A percentile compares a stretch with the other conserved stretches of the same genome.
Evolutionary conservation across 2,797 vertebrate genomes (phyloP).

Genomic region (Salmo trutta): DNA sequence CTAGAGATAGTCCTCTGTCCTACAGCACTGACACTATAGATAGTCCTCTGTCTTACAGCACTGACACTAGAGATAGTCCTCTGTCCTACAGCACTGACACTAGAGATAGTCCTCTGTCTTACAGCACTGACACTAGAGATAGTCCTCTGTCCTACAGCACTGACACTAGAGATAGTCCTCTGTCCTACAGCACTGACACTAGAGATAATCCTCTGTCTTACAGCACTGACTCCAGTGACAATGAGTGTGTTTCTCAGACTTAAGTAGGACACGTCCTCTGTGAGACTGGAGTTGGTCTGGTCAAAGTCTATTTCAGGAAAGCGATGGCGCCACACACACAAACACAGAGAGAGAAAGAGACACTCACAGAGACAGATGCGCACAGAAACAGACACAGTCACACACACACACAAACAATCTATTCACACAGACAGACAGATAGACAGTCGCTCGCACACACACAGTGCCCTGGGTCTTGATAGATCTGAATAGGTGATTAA

Average conservation of each 20-base stretch:
- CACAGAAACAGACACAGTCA: too few species aligned
- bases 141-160: not conserved
- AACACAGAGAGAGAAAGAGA: too few species aligned
- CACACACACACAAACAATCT: not conserved
- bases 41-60: too few species aligned
- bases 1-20: too few species aligned
- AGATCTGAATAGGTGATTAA: not conserved
- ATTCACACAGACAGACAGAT: not conserved
- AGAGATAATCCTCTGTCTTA: not conserved
- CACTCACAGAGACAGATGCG: too few species aligned
- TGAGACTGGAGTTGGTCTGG: conserved; percentile 34
- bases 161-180: too few species aligned
- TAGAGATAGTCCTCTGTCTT: too few species aligned
- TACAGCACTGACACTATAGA: too few species aligned
- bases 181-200: too few species aligned
- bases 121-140: too few species aligned
- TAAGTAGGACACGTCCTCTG: conserved; percentile 23
- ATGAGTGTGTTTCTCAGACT: not conserved
- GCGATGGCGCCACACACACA: conserved; percentile 11
- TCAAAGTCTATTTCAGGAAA: conserved; percentile 57
- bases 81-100: too few species aligned
- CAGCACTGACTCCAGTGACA: not conserved
- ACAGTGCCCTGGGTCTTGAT: conserved; percentile 10
- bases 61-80: too few species aligned
- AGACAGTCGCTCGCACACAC: not conserved